A percentile compares a stretch with the other conserved stretches of the same genome.
Evolutionary conservation across 2,113 vertebrate species (phyloP).

Genomic region (Sterrhoptilus dennistouni): DNA sequence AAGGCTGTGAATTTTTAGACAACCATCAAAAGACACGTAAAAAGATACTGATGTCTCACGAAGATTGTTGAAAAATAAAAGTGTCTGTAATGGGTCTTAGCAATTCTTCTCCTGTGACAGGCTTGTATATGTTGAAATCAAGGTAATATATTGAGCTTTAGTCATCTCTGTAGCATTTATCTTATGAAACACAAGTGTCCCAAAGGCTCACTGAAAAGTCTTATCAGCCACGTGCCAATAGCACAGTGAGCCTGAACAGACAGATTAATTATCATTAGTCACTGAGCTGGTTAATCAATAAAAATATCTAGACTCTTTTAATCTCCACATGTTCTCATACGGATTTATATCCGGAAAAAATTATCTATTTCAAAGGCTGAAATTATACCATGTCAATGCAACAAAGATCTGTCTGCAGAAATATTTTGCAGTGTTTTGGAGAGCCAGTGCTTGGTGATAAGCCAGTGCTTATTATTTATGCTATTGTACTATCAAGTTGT

Average conservation of each 20-base stretch:
- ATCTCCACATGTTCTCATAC: not conserved
- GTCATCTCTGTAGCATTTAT: not conserved
- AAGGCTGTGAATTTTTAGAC: not conserved
- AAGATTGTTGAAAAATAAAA: not conserved
- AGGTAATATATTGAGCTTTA: not conserved
- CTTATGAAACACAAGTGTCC: not conserved
- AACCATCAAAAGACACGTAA: not conserved
- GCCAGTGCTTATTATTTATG: not conserved
- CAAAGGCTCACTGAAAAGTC: not conserved
- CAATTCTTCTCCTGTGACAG: not conserved
- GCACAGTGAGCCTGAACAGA: not conserved
- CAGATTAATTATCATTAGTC: not conserved
- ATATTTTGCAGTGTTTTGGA: not conserved
- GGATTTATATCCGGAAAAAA: not conserved
- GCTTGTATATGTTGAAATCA: not conserved
- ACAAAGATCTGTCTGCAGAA: not conserved
- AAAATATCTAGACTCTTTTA: not conserved
- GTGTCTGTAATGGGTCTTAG: not conserved
- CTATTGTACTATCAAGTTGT: not conserved
- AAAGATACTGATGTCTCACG: not conserved
- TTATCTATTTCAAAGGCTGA: not conserved
- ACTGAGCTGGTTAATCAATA: not conserved
- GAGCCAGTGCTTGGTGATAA: not conserved
- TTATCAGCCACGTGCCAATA: not conserved
- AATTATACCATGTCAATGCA: not conserved